Conservation (phyloP, 2,888 invertebrate species). For the Pseudoips prasinana region DNA sequence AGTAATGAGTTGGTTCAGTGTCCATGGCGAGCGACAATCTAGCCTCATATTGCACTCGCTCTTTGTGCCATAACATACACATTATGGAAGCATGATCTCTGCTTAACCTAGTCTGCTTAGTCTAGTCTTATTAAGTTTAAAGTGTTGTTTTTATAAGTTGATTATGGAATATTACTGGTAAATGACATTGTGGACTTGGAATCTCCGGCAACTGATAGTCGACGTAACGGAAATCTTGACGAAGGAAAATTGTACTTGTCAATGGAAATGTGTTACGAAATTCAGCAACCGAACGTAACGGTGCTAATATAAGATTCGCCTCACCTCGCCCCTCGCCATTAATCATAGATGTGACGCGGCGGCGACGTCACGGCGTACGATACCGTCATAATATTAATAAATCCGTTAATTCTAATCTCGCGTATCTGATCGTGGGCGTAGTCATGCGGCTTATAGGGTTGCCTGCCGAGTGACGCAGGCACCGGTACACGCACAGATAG, state of each 20-base stretch:
- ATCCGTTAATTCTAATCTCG: conserved; percentile 22
- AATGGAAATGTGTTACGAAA: conserved; percentile 9
- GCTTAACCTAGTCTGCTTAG: no score
- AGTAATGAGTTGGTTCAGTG: no score
- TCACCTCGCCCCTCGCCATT: conserved; percentile 29
- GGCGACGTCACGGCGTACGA: conserved; percentile 19
- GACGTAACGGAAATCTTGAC: conserved; percentile 28
- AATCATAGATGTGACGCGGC: conserved; percentile 33
- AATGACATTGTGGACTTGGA: no score
- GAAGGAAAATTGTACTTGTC: conserved; percentile 16
- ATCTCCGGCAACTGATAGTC: no score
- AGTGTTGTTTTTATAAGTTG: no score
- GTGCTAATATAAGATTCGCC: conserved; percentile 33
- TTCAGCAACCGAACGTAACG: conserved; percentile 33
- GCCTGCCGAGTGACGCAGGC: conserved; percentile 39
- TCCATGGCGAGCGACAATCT: no score
- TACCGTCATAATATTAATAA: conserved; percentile 27
- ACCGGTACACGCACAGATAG: conserved; percentile 33
- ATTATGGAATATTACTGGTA: no score
- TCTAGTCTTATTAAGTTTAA: no score
- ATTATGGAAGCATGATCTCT: no score
- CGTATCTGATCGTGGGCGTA: conserved; percentile 24
- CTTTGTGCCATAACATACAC: no score
- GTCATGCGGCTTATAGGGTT: conserved; percentile 27
- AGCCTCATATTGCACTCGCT: no score